phyloP scores from a whole-genome alignment of 1,140 invertebrate genomes.

The Lepidostoma basale region DNA sequence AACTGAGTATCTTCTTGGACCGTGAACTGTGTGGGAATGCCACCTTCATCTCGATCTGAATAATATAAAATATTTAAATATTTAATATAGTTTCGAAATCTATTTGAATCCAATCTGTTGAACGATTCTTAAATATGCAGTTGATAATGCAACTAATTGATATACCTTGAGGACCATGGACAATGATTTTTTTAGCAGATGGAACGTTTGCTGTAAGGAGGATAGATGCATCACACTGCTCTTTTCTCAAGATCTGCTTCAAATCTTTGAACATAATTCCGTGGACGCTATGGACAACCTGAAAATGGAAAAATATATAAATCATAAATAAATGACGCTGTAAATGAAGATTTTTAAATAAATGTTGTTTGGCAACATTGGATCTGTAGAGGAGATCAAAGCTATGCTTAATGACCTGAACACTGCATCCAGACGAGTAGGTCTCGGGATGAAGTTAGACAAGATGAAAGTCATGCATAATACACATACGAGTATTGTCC shows the following conservation, averaged over 20 bases:
- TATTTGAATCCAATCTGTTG: no score
- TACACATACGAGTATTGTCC: neutral
- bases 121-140: neutral
- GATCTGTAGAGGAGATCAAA: no score
- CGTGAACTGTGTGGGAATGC: constrained; percentile 97
- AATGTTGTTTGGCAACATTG: no score
- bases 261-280: constrained; percentile 99
- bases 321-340: neutral
- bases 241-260: constrained; percentile 97
- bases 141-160: no score
- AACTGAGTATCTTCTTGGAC: constrained; percentile 99
- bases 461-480: no score
- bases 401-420: no score
- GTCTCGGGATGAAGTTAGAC: no score
- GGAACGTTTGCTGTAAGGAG: constrained; percentile 98
- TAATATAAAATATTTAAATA: constrained; percentile 40
- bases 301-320: constrained; percentile 45
- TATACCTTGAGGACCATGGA: constrained; percentile 87
- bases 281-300: constrained; percentile 95
- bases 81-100: neutral
- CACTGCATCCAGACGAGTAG: no score
- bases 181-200: constrained; percentile 98
- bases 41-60: constrained; percentile 83
- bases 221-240: constrained; percentile 98
- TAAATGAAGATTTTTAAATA: neutral